phyloP scores from a whole-genome alignment of 2,113 vertebrate species.

The Mesoclemmys tuberculata region DNA sequence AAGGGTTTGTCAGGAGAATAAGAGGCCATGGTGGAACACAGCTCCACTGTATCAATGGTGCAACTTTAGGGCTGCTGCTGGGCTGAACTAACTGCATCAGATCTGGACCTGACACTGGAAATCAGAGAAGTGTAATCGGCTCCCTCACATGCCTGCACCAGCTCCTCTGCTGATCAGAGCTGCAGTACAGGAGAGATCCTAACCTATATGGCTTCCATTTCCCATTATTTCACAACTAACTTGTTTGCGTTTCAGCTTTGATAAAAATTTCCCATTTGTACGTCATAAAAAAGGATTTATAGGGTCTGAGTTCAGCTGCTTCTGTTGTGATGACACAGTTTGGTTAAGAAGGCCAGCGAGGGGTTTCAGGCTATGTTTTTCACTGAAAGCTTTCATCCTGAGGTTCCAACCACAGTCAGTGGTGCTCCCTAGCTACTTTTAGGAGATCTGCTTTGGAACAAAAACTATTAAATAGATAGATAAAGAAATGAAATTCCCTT shows the following conservation, averaged over 20 bases:
- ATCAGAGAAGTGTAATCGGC: neutral
- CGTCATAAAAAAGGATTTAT: conserved; percentile 59
- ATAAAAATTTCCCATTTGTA: conserved; percentile 63
- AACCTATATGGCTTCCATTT: neutral
- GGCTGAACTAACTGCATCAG: neutral
- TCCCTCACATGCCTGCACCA: neutral
- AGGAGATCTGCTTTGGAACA: neutral
- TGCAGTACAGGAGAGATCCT: neutral
- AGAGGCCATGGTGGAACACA: neutral
- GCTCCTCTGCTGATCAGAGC: neutral
- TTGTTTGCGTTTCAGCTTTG: conserved; percentile 43
- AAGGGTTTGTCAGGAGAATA: neutral
- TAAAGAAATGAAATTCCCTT: neutral
- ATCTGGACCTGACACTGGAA: neutral
- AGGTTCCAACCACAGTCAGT: neutral
- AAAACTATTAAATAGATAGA: neutral
- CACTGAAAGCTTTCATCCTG: conserved; percentile 3
- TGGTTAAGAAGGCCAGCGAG: conserved; percentile 65
- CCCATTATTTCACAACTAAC: conserved; percentile 11
- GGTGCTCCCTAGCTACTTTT: neutral
- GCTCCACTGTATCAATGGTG: accelerated
- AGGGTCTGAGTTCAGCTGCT: conserved; percentile 18
- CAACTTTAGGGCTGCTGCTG: neutral
- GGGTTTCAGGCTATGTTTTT: no score
- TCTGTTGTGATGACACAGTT: conserved; percentile 54